phyloP scores from a whole-genome alignment of 2,113 vertebrate genomes.

The Leucopsar rothschildi region DNA sequence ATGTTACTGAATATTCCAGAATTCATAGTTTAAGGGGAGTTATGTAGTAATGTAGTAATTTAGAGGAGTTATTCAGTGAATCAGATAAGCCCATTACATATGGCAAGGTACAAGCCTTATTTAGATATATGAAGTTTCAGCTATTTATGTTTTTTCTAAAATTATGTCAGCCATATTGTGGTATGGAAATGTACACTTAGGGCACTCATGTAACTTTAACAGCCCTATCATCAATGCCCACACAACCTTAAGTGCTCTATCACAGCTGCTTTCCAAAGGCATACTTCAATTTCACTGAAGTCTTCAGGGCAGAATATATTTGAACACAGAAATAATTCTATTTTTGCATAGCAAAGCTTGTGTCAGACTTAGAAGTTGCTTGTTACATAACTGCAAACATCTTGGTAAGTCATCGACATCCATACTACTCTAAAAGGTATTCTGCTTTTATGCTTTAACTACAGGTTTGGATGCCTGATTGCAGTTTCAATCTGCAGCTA shows the following conservation, averaged over 20 bases:
- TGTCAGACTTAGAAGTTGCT: background rate
- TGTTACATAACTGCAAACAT: background rate
- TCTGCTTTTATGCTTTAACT: background rate
- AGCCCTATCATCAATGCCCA: background rate
- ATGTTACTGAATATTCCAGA: background rate
- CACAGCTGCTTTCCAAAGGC: background rate
- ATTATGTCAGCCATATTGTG: background rate
- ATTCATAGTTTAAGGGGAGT: background rate
- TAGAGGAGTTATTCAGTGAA: background rate
- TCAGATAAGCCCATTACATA: background rate
- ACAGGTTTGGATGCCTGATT: background rate
- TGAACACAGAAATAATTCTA: background rate
- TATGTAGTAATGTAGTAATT: background rate
- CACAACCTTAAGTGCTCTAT: background rate
- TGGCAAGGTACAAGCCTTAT: background rate
- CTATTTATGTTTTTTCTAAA: slow-evolving; percentile 8
- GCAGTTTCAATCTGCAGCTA: background rate
- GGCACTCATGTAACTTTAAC: background rate
- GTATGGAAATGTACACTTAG: background rate
- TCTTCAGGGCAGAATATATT: background rate
- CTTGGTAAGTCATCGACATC: background rate
- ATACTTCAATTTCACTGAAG: background rate
- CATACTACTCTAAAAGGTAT: background rate
- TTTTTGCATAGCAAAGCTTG: background rate
- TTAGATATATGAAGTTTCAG: background rate